Percentiles rank a stretch among this genome's conserved stretches.
Conservation (phyloP, 35 echinoderm and acorn worm species). For the Patiria miniata region DNA sequence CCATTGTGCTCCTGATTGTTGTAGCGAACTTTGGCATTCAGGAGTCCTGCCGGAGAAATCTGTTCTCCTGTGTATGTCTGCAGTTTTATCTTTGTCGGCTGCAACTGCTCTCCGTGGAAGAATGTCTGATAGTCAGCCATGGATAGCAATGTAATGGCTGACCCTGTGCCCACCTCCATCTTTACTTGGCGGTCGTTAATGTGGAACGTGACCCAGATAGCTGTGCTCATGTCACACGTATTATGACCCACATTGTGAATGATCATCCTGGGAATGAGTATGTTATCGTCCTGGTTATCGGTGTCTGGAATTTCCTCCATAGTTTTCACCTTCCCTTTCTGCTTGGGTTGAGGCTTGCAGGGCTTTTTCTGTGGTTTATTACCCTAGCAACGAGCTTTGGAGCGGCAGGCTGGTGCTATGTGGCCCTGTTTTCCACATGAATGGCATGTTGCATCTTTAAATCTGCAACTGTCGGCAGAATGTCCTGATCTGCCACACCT, state of each 20-base stretch:
- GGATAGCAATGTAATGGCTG: conserved; percentile 39
- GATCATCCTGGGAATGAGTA: neutral
- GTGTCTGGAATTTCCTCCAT: neutral
- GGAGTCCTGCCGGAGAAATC: neutral
- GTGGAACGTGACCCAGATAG: neutral
- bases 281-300: neutral
- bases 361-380: neutral
- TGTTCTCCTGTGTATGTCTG: conserved; percentile 42
- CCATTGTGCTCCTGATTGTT: neutral
- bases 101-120: neutral
- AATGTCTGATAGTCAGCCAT: conserved; percentile 17
- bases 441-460: neutral
- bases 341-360: too few relatives aligned
- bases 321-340: neutral
- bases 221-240: neutral
- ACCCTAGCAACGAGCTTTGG: neutral
- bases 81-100: too few relatives aligned
- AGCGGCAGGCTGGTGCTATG: neutral
- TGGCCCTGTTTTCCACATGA: neutral
- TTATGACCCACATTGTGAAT: neutral
- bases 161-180: conserved; percentile 36
- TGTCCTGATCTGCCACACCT: too few relatives aligned
- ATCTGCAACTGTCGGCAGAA: neutral
- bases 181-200: neutral
- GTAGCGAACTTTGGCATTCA: neutral